Evolutionary conservation across 2,888 invertebrate genomes (phyloP), one percentile per base, ranked within the genome.

Genomic region (Scrobipalpa costella): DNA sequence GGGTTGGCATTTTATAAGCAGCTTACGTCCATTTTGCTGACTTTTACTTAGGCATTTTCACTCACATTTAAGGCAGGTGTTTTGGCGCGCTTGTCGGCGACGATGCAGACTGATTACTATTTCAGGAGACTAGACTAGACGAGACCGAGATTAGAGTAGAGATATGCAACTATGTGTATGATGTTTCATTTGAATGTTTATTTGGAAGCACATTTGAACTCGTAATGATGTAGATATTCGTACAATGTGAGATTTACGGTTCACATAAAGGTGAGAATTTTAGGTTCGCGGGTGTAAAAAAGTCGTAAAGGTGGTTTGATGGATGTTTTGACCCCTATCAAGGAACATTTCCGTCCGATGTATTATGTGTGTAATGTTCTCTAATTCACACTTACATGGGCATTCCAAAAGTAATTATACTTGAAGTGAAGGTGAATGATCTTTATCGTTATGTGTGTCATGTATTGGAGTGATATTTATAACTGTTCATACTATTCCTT

Each of bases 251-350:
- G 15, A 55, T n/a, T 33, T 33, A 19, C 27, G 52, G 52, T 52
- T 33, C 13, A 52, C 19, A 19, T 52, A 33, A n/a, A 55, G 55
- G 55, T 55, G 55, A 55, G 55, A 55, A 55, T 15, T 55, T 34
- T 7, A 55, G 55, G n/a, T 34, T n/a, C 55, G 33, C 15, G 27
- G n/a, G 27, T 34, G 21, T 59, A 44, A 59, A 59, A 59, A 59
- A 21, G 59, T 21, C 59, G 27, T 59, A 59, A 59, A 59, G n/a
- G 6, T 40, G 19, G 44, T 40, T 59, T 59, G 59, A 59, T 59
- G 59, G 59, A 59, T 21, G 33, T 44, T 59, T 27, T 59, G 44
- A 21, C 40, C 59, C 21, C 38, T 19, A 57, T 34, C 55, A 57
- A 38, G 57, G 36, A 57, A 6, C 19, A 57, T 57, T 57, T 57